Percentiles rank a stretch among this genome's conserved stretches.
These are phyloP conservation scores for Acronicta alni DNA, from an alignment of 2,888 invertebrate species.

Conservation along the genomic window DNA sequence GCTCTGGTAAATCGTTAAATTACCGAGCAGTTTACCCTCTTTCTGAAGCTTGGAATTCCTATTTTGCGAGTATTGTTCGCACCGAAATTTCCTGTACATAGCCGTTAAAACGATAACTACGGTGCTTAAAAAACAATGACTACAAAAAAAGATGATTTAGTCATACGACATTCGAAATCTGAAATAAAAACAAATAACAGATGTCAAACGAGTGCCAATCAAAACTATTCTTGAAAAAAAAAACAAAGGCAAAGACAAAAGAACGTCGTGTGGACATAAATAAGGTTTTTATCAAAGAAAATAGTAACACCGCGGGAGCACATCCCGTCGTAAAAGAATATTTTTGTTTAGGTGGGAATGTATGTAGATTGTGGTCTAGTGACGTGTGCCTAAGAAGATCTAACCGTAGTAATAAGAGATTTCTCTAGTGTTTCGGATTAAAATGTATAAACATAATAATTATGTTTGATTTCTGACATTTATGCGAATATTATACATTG, in stretches of 20 bases:
- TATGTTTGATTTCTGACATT: conserved; percentile 1
- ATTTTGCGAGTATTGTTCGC: neutral
- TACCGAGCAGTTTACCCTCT: conserved; percentile 1
- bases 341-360: conserved; percentile 10
- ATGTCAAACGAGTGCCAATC: conserved; percentile 20
- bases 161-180: conserved; percentile 34
- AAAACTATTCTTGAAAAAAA: conserved; percentile 34
- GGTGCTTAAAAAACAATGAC: too few species aligned
- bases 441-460: too few species aligned
- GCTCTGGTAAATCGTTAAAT: conserved; percentile 22
- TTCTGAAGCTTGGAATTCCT: conserved; percentile 1
- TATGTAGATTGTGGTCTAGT: conserved; percentile 24
- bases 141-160: neutral
- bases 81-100: neutral
- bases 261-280: conserved; percentile 37
- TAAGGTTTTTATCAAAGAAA: conserved; percentile 47
- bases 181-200: conserved; percentile 24
- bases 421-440: conserved; percentile 6
- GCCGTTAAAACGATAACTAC: too few species aligned
- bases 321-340: conserved; percentile 50
- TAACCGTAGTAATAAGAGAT: conserved; percentile 22
- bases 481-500: too few species aligned
- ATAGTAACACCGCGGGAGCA: conserved; percentile 9
- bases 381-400: conserved; percentile 22
- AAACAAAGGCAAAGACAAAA: conserved; percentile 47